These are phyloP conservation scores for Drosophila mercatorum DNA, from an alignment of 2,888 invertebrate genomes.

Conservation along the genomic window DNA sequence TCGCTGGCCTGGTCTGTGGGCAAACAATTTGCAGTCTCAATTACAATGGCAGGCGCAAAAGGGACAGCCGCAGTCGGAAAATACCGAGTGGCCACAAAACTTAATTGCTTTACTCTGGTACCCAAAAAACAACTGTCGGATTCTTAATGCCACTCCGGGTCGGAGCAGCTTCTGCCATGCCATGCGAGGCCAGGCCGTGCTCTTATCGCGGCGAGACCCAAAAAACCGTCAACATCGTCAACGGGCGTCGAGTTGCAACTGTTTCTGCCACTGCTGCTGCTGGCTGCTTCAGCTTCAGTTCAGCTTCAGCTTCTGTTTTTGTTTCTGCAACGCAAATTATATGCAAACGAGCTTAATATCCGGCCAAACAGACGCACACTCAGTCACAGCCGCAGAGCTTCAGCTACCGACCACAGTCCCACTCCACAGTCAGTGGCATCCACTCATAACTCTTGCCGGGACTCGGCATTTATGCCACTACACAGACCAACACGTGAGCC, in stretches of 20 bases:
- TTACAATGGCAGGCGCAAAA: slow-evolving; percentile 47
- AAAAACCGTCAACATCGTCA: slow-evolving; percentile 66
- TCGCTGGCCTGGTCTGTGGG: slow-evolving; percentile 23
- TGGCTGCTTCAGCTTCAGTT: neutral
- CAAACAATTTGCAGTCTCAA: slow-evolving; percentile 57
- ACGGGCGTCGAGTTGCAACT: slow-evolving; percentile 50
- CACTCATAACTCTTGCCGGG: slow-evolving; percentile 17
- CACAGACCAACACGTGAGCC: neutral
- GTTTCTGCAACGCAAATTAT: slow-evolving; percentile 77
- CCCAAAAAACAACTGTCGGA: slow-evolving; percentile 54
- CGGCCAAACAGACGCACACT: slow-evolving; percentile 74
- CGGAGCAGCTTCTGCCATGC: neutral
- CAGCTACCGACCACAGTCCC: neutral
- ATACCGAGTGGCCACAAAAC: slow-evolving; percentile 68
- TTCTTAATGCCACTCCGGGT: slow-evolving; percentile 59
- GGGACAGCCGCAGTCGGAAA: slow-evolving; percentile 61
- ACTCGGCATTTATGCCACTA: slow-evolving; percentile 8
- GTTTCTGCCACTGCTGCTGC: slow-evolving; percentile 30
- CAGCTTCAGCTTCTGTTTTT: slow-evolving; percentile 39
- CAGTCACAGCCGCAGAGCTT: slow-evolving; percentile 26
- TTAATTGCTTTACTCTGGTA: slow-evolving; percentile 68
- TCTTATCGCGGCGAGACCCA: slow-evolving; percentile 68
- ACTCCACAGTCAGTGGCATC: neutral
- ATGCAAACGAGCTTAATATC: slow-evolving; percentile 80
- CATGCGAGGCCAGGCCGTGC: slow-evolving; percentile 16